Evolutionary conservation across 2,113 vertebrate genomes (phyloP).

Genomic region (Corydoras sp.): DNA sequence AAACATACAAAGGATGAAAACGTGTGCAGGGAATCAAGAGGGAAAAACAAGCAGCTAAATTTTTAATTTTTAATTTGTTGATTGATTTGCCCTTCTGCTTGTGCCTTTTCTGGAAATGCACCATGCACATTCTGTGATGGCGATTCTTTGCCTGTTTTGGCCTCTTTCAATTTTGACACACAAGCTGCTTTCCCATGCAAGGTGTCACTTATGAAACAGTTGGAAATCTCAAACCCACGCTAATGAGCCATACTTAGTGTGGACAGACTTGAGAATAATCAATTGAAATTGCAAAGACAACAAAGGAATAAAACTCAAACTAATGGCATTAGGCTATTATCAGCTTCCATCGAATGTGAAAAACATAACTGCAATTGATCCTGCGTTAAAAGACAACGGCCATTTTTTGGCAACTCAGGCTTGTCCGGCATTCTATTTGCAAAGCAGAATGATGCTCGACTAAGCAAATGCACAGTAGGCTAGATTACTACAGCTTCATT

Average conservation of each 20-base stretch:
- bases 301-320: slow-evolving; percentile 5
- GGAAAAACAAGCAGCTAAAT: too few species aligned
- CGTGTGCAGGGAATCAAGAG: too few species aligned
- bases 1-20: too few species aligned
- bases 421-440: background rate
- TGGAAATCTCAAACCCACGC: slow-evolving; percentile 24
- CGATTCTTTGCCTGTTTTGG: background rate
- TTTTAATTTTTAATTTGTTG: background rate
- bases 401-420: slow-evolving; percentile 18
- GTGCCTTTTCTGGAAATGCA: slow-evolving; percentile 20
- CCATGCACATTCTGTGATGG: slow-evolving; percentile 9
- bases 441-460: background rate
- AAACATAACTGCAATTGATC: background rate
- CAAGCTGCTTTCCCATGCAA: background rate
- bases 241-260: slow-evolving; percentile 19
- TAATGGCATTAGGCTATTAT: slow-evolving; percentile 28
- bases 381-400: background rate
- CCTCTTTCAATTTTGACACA: background rate
- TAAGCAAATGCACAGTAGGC: slow-evolving; percentile 15
- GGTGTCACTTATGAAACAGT: slow-evolving; percentile 31
- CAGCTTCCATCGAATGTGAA: background rate
- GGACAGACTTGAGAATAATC: slow-evolving; percentile 35
- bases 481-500: slow-evolving; percentile 6
- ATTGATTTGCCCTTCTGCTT: background rate
- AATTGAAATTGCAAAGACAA: slow-evolving; percentile 27